These are phyloP conservation scores for Tinea semifulvella DNA, from an alignment of 2,888 invertebrate species.

Conservation along the genomic window DNA sequence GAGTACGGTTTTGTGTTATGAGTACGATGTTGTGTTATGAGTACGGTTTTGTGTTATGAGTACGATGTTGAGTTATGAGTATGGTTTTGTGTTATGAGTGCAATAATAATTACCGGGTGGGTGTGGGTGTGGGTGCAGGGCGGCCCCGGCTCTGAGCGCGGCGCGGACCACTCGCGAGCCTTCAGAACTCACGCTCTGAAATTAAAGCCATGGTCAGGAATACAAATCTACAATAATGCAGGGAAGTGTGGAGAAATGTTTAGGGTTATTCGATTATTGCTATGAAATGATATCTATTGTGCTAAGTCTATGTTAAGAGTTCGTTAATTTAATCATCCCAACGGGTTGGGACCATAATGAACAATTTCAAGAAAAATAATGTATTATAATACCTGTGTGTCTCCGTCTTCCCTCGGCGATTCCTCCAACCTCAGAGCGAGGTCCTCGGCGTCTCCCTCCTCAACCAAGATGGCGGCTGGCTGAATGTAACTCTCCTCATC, in stretches of 20 bases:
- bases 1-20: no score
- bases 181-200: conserved; percentile 5
- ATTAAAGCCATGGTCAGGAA: neutral
- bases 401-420: conserved; percentile 20
- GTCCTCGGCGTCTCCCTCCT: conserved; percentile 37
- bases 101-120: conserved; percentile 38
- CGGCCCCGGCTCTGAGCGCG: conserved; percentile 40
- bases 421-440: conserved; percentile 32
- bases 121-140: conserved; percentile 50
- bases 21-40: no score
- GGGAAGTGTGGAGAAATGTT: no score
- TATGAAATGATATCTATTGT: no score
- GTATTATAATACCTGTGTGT: conserved; percentile 20
- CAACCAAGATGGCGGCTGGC: conserved; percentile 13
- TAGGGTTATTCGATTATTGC: no score
- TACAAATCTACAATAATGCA: no score
- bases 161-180: conserved; percentile 30
- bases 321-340: no score
- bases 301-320: no score
- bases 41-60: no score
- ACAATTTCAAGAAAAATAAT: neutral
- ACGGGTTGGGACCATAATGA: no score
- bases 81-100: no score
- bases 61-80: no score
- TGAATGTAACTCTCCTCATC: conserved; percentile 21